Conservation (phyloP, 2,888 invertebrate species). For the Mythimna pallens region DNA sequence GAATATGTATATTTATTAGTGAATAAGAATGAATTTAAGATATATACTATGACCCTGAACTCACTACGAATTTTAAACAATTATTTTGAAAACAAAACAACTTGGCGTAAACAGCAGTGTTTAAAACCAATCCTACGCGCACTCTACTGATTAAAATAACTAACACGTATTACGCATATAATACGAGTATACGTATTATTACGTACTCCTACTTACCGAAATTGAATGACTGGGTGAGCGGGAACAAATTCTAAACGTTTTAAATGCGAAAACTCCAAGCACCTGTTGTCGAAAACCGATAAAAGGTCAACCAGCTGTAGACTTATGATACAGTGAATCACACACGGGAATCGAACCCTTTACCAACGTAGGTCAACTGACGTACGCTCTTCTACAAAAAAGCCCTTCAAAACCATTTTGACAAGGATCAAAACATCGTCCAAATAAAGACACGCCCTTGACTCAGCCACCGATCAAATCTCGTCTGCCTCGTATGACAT, state of each 20-base stretch:
- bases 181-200: not conserved
- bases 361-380: not conserved
- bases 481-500: constrained; percentile 59
- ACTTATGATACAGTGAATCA: not conserved
- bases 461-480: constrained; percentile 53
- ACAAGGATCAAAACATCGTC: constrained; percentile 28
- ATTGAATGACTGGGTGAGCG: not conserved
- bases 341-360: not conserved
- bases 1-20: not conserved
- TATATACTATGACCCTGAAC: not conserved
- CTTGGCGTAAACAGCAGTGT: not conserved
- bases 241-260: not conserved
- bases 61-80: constrained; percentile 19
- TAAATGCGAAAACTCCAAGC: not conserved
- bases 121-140: not conserved
- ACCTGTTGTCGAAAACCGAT: not conserved
- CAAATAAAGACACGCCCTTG: constrained; percentile 58
- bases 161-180: not conserved
- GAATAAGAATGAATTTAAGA: not conserved
- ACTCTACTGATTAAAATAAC: not conserved
- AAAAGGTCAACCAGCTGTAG: not conserved
- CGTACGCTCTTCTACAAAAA: not conserved
- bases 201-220: no score
- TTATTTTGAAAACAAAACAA: not conserved
- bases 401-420: constrained; percentile 8